Evolutionary conservation across 2,888 invertebrate species (phyloP).

Genomic region (Melipona beecheii): DNA sequence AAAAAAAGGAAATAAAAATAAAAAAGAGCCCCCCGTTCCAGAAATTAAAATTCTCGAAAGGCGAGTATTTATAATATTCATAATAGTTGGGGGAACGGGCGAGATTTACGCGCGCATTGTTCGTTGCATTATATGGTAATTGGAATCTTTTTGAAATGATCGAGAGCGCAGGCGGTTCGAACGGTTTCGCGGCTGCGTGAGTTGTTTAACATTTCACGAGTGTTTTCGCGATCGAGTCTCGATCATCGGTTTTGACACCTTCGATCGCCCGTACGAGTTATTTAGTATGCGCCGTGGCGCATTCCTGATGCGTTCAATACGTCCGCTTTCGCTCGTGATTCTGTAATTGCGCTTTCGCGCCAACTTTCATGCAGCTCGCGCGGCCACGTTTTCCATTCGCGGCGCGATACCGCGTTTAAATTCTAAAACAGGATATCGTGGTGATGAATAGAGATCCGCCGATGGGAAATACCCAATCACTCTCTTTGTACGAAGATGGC

Average conservation of each 20-base stretch:
- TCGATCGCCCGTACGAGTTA: background rate
- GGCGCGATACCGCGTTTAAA: constrained; percentile 22
- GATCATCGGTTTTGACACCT: constrained; percentile 12
- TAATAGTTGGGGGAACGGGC: no score
- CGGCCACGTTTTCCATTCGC: constrained; percentile 27
- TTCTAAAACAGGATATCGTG: constrained; percentile 33
- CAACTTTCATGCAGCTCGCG: constrained; percentile 32
- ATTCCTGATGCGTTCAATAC: constrained; percentile 2
- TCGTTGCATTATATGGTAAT: background rate
- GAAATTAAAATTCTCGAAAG: background rate
- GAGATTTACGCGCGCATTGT: background rate
- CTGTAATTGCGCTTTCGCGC: constrained; percentile 33
- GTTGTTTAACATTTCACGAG: background rate
- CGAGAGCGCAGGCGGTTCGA: no score
- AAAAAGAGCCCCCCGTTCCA: background rate
- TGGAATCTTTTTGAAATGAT: background rate
- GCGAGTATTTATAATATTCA: background rate
- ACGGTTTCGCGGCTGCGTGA: background rate
- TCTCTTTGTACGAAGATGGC: background rate
- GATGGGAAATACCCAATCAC: background rate
- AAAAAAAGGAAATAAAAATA: no score
- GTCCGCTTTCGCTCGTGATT: constrained; percentile 23
- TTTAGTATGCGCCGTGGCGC: constrained; percentile 19
- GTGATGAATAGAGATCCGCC: constrained; percentile 10
- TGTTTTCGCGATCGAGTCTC: background rate